These are phyloP conservation scores for Danaus chrysippus DNA, from an alignment of 2,888 invertebrate species.

Conservation along the genomic window DNA sequence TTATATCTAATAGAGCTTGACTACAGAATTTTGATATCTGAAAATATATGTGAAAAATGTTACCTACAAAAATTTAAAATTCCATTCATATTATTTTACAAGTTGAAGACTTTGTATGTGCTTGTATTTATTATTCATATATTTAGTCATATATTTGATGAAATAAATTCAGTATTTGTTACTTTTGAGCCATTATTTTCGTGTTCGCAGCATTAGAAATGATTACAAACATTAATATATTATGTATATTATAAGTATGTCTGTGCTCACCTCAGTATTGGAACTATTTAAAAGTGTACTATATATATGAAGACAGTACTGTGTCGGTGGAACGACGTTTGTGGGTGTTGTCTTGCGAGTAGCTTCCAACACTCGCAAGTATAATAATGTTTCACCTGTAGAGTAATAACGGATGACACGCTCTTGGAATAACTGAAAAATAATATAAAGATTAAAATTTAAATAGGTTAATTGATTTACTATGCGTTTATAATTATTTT, in stretches of 20 bases:
- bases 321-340: constrained; percentile 55
- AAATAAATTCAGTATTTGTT: too few relatives aligned
- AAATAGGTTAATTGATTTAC: too few relatives aligned
- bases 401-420: constrained; percentile 46
- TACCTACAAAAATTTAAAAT: not conserved
- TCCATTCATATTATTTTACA: too few relatives aligned
- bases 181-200: too few relatives aligned
- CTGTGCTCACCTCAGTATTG: constrained; percentile 42
- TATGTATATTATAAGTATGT: not conserved
- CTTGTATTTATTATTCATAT: too few relatives aligned
- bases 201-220: too few relatives aligned
- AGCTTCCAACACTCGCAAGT: constrained; percentile 52
- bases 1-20: constrained; percentile 60
- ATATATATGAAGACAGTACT: constrained; percentile 63
- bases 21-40: constrained; percentile 63
- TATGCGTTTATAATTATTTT: too few relatives aligned
- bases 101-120: too few relatives aligned
- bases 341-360: constrained; percentile 44
- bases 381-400: constrained; percentile 30
- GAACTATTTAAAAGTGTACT: constrained; percentile 41
- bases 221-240: too few relatives aligned
- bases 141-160: too few relatives aligned
- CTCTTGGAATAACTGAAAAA: constrained; percentile 56
- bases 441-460: constrained; percentile 3
- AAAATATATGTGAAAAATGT: constrained; percentile 17